Evolutionary conservation across 2,888 invertebrate genomes (phyloP).

Genomic region (Trimorus sp.): DNA sequence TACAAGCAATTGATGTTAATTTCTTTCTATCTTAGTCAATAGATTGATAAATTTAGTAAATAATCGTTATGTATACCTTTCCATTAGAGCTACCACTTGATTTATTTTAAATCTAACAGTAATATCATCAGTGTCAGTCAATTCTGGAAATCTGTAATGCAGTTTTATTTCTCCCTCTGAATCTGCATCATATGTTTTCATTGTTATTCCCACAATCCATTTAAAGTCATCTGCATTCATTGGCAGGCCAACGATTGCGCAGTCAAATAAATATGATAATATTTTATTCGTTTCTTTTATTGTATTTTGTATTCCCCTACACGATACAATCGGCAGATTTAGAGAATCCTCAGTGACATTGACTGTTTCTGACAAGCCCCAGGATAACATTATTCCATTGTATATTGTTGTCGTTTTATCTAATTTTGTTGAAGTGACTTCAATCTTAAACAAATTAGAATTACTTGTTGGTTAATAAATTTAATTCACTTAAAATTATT

Average conservation of each 20-base stretch:
- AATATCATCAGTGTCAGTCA: conserved; percentile 71
- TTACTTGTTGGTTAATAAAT: not conserved
- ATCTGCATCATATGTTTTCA: conserved; percentile 34
- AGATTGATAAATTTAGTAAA: conserved; percentile 7
- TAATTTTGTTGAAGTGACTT: conserved; percentile 9
- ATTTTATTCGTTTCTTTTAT: conserved; percentile 74
- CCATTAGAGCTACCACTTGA: conserved; percentile 45
- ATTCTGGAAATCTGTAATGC: conserved; percentile 73
- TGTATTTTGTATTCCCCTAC: conserved; percentile 74
- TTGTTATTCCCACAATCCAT: conserved; percentile 75
- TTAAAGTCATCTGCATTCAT: conserved; percentile 74
- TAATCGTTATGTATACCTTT: conserved; percentile 14
- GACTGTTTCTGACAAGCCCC: conserved; percentile 67
- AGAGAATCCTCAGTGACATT: conserved; percentile 57
- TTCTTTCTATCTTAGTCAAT: too few species aligned
- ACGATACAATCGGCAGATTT: conserved; percentile 76
- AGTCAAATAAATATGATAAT: conserved; percentile 77
- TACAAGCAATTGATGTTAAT: too few species aligned
- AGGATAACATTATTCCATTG: conserved; percentile 76
- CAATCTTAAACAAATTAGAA: conserved; percentile 43
- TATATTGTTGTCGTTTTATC: conserved; percentile 71
- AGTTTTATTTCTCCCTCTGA: conserved; percentile 68
- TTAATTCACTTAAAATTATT: not conserved
- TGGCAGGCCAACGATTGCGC: conserved; percentile 72
- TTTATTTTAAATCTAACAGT: conserved; percentile 70